These are phyloP conservation scores for Numenius arquata DNA, from an alignment of 2,113 vertebrate species.

Conservation along the genomic window DNA sequence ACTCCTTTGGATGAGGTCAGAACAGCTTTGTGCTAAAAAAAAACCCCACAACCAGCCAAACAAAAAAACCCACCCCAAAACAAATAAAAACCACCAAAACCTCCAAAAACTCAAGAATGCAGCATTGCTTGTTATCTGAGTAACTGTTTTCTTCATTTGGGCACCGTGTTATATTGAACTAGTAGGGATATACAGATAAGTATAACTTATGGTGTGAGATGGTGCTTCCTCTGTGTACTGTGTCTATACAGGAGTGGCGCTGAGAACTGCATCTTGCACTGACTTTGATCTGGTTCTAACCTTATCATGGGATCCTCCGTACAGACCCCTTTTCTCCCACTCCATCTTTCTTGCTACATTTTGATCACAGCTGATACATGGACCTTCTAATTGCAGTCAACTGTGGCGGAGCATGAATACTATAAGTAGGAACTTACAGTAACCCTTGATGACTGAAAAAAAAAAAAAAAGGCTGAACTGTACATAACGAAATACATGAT, in stretches of 20 bases:
- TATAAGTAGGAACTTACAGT: not conserved
- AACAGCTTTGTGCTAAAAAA: not conserved
- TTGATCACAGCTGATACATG: not conserved
- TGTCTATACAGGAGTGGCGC: accelerated
- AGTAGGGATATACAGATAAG: not conserved
- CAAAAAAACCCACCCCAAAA: not conserved
- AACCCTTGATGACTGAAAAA: not conserved
- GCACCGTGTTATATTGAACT: not conserved
- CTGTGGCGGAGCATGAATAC: not conserved
- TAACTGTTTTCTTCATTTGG: not conserved
- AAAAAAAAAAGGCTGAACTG: not conserved
- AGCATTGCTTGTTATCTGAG: not conserved
- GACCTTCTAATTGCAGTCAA: not conserved
- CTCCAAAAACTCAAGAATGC: not conserved
- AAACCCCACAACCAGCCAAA: not conserved
- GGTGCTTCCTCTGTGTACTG: not conserved
- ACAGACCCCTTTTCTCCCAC: not conserved
- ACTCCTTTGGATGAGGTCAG: not conserved
- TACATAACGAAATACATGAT: not conserved
- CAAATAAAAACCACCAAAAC: not conserved
- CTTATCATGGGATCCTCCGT: not conserved
- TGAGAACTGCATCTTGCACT: not conserved
- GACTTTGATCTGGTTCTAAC: not conserved
- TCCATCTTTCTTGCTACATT: not conserved
- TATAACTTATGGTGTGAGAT: not conserved